phyloP scores from a whole-genome alignment of 1,140 invertebrate genomes.

The Chironomus tepperi region DNA sequence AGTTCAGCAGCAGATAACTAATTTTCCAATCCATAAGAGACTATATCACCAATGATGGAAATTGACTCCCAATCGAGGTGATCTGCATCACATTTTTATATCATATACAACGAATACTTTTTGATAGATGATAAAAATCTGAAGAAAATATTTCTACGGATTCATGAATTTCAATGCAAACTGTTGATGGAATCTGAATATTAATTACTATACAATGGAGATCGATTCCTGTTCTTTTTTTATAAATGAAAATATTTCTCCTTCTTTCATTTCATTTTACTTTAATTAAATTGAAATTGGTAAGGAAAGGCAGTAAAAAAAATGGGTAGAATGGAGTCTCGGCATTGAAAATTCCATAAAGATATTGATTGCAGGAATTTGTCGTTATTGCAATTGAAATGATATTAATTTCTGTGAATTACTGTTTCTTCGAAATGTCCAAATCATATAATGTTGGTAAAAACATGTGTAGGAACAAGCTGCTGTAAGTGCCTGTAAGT shows the following conservation, averaged over 20 bases:
- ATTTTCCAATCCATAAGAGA: too few relatives aligned
- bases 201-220: not conserved
- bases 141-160: constrained; percentile 7
- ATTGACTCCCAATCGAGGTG: too few relatives aligned
- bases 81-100: too few relatives aligned
- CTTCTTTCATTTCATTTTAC: not conserved
- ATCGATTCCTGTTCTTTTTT: not conserved
- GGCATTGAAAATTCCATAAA: constrained; percentile 18
- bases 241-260: not conserved
- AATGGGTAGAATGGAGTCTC: too few relatives aligned
- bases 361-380: constrained; percentile 20
- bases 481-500: constrained; percentile 7
- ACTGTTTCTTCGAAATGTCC: constrained; percentile 15
- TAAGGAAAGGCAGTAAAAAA: too few relatives aligned
- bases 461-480: constrained; percentile 20
- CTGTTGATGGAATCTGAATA: constrained; percentile 18
- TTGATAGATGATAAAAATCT: not conserved
- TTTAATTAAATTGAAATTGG: too few relatives aligned
- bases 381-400: not conserved
- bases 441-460: not conserved
- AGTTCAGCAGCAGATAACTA: too few relatives aligned
- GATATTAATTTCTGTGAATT: constrained; percentile 20
- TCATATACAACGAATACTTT: not conserved
- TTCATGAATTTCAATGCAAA: constrained; percentile 17
- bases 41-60: too few relatives aligned